Conservation (phyloP, 2,797 vertebrate species). For the Natrix natrix region DNA sequence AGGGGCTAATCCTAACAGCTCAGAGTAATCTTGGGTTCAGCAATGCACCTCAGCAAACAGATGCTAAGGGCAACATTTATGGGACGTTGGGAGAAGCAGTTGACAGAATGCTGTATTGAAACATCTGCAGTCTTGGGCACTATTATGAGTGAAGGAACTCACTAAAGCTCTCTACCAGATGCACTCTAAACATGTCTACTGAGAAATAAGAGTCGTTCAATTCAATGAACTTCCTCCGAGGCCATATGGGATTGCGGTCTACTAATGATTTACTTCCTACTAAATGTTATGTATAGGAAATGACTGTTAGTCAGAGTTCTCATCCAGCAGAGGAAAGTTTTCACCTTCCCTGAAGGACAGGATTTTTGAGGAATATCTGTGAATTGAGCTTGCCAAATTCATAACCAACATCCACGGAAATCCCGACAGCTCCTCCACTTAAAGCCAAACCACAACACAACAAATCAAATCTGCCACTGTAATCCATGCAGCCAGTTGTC, state of each 20-base stretch:
- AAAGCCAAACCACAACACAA: not conserved
- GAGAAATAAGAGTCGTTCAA: not conserved
- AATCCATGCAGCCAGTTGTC: not conserved
- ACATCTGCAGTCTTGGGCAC: not conserved
- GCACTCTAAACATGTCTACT: not conserved
- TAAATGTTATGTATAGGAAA: not conserved
- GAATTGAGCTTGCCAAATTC: not conserved
- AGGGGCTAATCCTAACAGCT: not conserved
- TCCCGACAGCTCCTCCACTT: not conserved
- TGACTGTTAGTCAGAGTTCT: not conserved
- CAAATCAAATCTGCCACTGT: not conserved
- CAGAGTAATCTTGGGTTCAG: not conserved
- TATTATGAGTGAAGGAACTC: not conserved
- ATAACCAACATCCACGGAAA: not conserved
- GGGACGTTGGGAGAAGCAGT: not conserved
- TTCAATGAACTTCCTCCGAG: not conserved
- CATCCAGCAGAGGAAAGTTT: not conserved
- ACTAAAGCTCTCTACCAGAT: not conserved
- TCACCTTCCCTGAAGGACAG: not conserved
- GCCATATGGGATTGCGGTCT: not conserved
- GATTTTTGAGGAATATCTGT: not conserved
- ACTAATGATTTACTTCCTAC: not conserved
- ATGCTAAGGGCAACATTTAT: not conserved
- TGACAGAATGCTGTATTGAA: not conserved
- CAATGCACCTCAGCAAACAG: not conserved